These are phyloP conservation scores for Neofelis nebulosa DNA, from an alignment of 2,113 vertebrate species.

Conservation along the genomic window DNA sequence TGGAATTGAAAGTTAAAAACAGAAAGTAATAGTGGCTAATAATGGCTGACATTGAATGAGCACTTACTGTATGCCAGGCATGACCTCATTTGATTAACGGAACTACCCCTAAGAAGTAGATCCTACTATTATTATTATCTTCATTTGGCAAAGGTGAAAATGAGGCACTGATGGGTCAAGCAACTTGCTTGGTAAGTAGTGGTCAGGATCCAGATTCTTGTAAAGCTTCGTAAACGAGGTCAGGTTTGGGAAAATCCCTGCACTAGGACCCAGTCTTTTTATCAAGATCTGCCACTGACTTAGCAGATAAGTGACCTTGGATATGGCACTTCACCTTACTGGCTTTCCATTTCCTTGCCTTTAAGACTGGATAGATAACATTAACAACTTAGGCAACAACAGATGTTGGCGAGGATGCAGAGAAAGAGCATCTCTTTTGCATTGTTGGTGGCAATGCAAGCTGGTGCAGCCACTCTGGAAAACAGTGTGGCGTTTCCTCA, in stretches of 20 bases:
- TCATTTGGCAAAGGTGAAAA: background rate
- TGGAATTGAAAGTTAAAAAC: background rate
- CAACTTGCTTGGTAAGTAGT: background rate
- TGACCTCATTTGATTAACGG: background rate
- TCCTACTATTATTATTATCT: background rate
- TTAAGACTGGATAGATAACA: background rate
- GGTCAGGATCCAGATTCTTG: background rate
- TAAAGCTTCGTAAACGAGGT: background rate
- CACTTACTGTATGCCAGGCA: background rate
- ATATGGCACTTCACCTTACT: background rate
- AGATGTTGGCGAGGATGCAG: no score
- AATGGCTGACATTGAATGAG: background rate
- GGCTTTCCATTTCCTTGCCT: background rate
- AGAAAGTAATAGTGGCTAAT: background rate
- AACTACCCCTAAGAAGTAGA: background rate
- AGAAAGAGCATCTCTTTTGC: no score
- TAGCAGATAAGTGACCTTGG: background rate
- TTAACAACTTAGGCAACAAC: no score
- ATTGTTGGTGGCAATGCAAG: no score
- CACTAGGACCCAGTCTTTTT: background rate
- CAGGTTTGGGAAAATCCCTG: constrained; percentile 7
- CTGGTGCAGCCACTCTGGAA: no score
- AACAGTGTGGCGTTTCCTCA: no score
- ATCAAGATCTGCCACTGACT: background rate
- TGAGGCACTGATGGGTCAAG: background rate